Base-by-base conservation (phyloP, 1,140 invertebrate genomes). In the Panagrolaimus sp. region DNA sequence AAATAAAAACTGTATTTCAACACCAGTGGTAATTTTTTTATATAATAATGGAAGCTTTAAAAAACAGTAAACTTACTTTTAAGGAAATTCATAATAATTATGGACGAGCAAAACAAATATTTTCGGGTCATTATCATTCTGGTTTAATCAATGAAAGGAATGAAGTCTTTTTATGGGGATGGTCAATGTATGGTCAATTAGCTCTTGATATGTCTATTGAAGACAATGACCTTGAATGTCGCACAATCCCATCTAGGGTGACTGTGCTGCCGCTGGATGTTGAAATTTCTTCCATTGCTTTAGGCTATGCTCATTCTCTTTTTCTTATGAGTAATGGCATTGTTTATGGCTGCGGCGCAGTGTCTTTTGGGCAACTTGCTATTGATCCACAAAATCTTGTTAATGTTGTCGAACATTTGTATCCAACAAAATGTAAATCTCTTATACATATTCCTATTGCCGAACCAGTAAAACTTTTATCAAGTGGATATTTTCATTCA, bases 51-150 rank as follows among this genome's bases (percentile, higher is more conserved):
- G 11, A 14, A 3, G 5, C 13, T 31, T n/a, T n/a, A n/a, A n/a
- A 71, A n/a, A 38, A 16, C 13, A n/a, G 16, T 23, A 42, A 38
- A 43, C 65, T 38, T 0, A 5, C 4, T 16, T 73, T 76, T 68
- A 20, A 80, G 75, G 64, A 66, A 46, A 57, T 78, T 45, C 64
- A 65, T 16, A 76, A 69, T 27, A 47, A 63, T 9, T 81, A 66
- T 47, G 63, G 62, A 13, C 43, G 46, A 27, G 57, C 67, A 44
- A 64, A 48, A 16, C 45, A 64, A 14, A 69, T 79, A 16, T 69
- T 45, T 42, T 75, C 77, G 11, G 78, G 78, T 5, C 78, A 79
- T 68, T 79, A 80, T 45, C 79, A 79, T 57, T 79, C 79, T 16
- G 75, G 67, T n/a, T 48, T 76, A 13, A 16, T 82, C 31, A 66